Evolutionary conservation across 2,888 invertebrate species (phyloP).

Genomic region (Ditylenchus weischeri): DNA sequence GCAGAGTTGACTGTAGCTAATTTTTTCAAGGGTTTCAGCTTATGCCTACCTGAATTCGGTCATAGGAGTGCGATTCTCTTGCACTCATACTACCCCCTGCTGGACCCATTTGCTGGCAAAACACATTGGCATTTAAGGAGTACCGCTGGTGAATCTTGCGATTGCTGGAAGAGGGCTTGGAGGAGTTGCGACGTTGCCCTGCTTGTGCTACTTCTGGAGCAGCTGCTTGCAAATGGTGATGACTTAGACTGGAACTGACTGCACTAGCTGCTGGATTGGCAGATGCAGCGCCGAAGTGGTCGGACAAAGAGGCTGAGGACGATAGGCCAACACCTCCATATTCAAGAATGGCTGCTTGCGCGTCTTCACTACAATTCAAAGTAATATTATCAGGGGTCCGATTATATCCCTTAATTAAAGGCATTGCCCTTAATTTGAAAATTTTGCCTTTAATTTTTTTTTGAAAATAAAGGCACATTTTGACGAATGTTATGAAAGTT

Average conservation of each 20-base stretch:
- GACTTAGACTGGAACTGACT: background rate
- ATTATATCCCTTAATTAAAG: too few relatives aligned
- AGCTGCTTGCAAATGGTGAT: constrained; percentile 10
- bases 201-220: background rate
- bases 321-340: constrained; percentile 3
- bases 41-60: background rate
- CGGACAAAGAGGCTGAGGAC: background rate
- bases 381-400: too few relatives aligned
- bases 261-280: background rate
- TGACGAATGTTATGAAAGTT: too few relatives aligned
- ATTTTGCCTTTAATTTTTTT: too few relatives aligned
- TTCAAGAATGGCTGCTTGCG: constrained; percentile 25
- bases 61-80: constrained; percentile 17
- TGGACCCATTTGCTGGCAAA: constrained; percentile 21
- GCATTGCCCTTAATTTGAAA: too few relatives aligned
- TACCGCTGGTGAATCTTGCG: constrained; percentile 31
- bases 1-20: background rate
- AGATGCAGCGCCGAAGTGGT: background rate
- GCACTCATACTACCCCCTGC: constrained; percentile 16
- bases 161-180: constrained; percentile 4
- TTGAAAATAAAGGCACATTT: too few relatives aligned
- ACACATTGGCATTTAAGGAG: constrained; percentile 25
- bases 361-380: constrained; percentile 26
- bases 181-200: constrained; percentile 6
- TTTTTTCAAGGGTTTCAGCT: too few relatives aligned